Conservation (phyloP, 2,888 invertebrate genomes). For the Acleris emargana region DNA sequence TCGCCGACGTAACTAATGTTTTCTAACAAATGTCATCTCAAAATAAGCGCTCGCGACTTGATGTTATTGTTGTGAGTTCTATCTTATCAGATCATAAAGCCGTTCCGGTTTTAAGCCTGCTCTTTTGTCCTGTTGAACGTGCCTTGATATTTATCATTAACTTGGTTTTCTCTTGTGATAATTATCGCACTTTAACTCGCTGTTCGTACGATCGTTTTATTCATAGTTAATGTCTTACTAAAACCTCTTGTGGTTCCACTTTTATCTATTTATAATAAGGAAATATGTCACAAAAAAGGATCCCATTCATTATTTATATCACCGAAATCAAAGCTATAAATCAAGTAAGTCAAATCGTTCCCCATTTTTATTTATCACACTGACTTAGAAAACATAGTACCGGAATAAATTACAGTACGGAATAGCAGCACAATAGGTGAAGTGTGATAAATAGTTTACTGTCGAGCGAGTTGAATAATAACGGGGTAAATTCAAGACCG, state of each 20-base stretch:
- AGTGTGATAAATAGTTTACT: conserved; percentile 33
- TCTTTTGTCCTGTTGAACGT: conserved; percentile 56
- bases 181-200: conserved; percentile 6
- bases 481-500: conserved; percentile 29
- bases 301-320: conserved; percentile 10
- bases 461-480: conserved; percentile 32
- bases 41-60: conserved; percentile 59
- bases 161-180: conserved; percentile 44
- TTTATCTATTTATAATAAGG: background rate
- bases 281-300: conserved; percentile 2
- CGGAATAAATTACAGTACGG: conserved; percentile 28
- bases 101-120: conserved; percentile 55
- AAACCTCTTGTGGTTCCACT: conserved; percentile 1
- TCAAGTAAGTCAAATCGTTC: conserved; percentile 20
- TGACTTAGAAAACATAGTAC: conserved; percentile 13
- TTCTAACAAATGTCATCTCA: conserved; percentile 64
- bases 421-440: conserved; percentile 21
- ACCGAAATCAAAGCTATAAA: conserved; percentile 14
- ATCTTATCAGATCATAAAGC: conserved; percentile 56
- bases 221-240: conserved; percentile 1
- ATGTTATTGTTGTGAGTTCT: conserved; percentile 67
- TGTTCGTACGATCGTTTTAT: too few relatives aligned
- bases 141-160: conserved; percentile 46
- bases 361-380: conserved; percentile 21
- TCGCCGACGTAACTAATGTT: conserved; percentile 56